Conservation (phyloP, 2,113 vertebrate species). For the Variabilichromis moorii region DNA sequence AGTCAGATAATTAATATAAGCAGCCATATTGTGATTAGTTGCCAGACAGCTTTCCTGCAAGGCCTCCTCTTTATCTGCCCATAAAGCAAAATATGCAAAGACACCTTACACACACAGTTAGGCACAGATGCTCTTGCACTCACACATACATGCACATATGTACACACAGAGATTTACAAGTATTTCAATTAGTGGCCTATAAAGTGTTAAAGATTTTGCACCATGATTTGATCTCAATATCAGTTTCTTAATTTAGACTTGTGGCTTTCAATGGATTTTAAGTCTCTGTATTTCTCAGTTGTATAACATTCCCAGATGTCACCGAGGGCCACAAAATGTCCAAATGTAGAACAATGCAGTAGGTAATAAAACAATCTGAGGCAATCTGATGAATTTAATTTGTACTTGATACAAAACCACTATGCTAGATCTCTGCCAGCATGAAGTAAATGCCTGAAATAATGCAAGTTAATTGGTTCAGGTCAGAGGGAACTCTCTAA, state of each 20-base stretch:
- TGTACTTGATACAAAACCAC: constrained; percentile 6
- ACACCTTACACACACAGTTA: constrained; percentile 8
- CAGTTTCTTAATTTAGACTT: neutral
- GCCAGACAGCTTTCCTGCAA: neutral
- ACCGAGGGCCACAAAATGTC: neutral
- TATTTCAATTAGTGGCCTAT: neutral
- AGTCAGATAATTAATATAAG: constrained; percentile 47
- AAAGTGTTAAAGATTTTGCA: neutral
- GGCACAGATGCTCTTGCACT: neutral
- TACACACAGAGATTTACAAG: neutral
- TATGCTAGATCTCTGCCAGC: constrained; percentile 13
- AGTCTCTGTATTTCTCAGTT: neutral
- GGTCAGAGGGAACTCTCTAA: neutral
- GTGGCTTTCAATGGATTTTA: neutral
- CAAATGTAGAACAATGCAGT: neutral
- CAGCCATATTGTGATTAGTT: constrained; percentile 50
- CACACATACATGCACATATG: neutral
- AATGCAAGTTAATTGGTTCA: constrained; percentile 15
- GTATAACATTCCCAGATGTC: neutral
- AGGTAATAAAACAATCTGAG: neutral
- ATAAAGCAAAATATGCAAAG: constrained; percentile 23
- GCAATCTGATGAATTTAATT: neutral
- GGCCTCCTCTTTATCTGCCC: constrained; percentile 30
- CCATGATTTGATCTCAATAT: neutral
- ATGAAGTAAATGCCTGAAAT: neutral